Base-by-base conservation (phyloP, 92 coral and sea anemone genomes). In the Bergia sp. region DNA sequence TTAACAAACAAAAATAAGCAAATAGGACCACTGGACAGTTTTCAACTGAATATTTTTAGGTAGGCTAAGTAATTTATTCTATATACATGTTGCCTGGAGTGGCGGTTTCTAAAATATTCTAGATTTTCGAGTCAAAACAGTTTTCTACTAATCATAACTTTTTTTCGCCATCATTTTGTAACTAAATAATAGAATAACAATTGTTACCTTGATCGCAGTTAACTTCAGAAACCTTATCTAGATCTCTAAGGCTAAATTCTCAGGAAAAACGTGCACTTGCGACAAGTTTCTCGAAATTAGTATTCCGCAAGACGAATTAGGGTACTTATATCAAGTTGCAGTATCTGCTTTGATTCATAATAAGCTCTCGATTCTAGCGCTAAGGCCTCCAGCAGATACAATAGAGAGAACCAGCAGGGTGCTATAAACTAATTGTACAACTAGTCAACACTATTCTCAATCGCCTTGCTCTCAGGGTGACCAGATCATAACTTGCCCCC, bases 261-360 rank as follows among this genome's bases (percentile, higher is more conserved):
- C 65, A 49, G 79, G n/a, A 72, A 84, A 47, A 36, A 36, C 67
- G 36, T 36, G 44, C 67, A 45, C 44, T 36, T 45, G 87, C 45
- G 41, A 47, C 77, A 29, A 71, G 49, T 71, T 83, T 80, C 72
- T 67, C n/a, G 39, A 89, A 80, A 90, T 93, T 86, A 92, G 61
- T 85, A 55, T 86, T 13, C 91, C 87, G 93, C 81, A 84, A 84
- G 93, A 88, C 82, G 80, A 90, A 89, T 89, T 90, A 92, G 86
- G 82, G 77, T 86, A 92, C 89, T 89, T 90, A 88, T 92, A 94
- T 94, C 97, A 87, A 88, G 89, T 94, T 94, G 91, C 95, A 89
- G 93, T 89, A 92, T 89, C 87, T 84, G 65, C 65, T 84, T 18
- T 84, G 79, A 84, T 84, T 84, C 90, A 91, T 89, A 91, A 91